phyloP scores from a whole-genome alignment of 2,797 vertebrate genomes.

The Anisognathus igniventris region DNA sequence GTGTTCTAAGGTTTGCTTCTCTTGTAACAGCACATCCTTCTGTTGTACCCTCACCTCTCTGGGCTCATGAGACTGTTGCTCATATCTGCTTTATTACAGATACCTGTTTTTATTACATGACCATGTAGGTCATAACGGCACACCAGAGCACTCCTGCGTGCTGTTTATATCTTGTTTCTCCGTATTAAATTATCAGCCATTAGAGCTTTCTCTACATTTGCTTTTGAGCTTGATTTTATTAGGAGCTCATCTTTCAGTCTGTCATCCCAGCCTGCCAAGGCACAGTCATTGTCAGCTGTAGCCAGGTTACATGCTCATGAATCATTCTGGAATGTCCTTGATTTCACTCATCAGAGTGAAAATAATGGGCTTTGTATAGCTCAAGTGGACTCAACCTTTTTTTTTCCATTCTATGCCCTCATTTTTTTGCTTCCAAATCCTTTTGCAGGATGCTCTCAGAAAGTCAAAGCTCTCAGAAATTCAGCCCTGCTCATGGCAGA shows the following conservation, averaged over 20 bases:
- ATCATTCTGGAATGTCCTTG: conserved; percentile 18
- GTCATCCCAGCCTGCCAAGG: background rate
- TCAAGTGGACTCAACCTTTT: background rate
- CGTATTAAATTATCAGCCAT: background rate
- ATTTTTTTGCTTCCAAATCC: background rate
- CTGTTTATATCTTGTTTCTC: background rate
- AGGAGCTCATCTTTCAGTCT: conserved; percentile 9
- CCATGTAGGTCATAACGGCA: background rate
- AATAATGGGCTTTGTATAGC: background rate
- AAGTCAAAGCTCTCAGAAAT: background rate
- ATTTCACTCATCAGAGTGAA: background rate
- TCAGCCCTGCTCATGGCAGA: background rate
- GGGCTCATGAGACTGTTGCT: background rate
- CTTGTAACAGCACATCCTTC: background rate
- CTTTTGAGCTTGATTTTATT: conserved; percentile 17
- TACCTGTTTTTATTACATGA: background rate
- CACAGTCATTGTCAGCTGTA: conserved; percentile 1
- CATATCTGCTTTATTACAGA: background rate
- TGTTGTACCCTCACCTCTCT: background rate
- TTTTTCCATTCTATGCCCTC: background rate
- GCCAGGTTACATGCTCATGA: background rate
- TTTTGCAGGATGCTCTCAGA: background rate
- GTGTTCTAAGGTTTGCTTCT: background rate
- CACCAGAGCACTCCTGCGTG: background rate
- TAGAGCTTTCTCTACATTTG: background rate